These are phyloP conservation scores for Drosophila auraria DNA, from an alignment of 1,140 invertebrate species.

Conservation along the genomic window DNA sequence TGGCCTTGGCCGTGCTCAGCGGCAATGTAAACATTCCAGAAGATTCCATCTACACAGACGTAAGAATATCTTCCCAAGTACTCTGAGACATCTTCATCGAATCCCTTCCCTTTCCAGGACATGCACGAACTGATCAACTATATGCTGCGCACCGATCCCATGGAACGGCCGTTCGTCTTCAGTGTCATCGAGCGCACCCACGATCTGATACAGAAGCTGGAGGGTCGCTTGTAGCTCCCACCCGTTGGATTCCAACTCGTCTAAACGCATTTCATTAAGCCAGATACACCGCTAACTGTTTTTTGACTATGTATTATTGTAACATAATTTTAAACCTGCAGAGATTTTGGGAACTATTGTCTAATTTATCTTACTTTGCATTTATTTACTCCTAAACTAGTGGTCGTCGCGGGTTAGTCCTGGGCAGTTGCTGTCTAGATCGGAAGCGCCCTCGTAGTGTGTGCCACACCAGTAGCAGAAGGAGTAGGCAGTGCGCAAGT, in stretches of 20 bases:
- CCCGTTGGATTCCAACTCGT: conserved; percentile 46
- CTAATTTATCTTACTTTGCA: conserved; percentile 9
- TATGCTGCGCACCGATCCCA: conserved; percentile 91
- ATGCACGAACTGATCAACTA: conserved; percentile 90
- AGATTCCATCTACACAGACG: conserved; percentile 89
- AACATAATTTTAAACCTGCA: conserved; percentile 67
- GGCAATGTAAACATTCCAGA: conserved; percentile 91
- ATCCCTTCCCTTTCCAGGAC: conserved; percentile 85
- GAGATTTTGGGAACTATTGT: conserved; percentile 57
- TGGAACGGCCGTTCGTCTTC: conserved; percentile 91
- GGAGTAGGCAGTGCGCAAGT: conserved; percentile 89
- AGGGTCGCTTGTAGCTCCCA: conserved; percentile 85
- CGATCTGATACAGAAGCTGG: conserved; percentile 86
- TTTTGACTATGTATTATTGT: conserved; percentile 75
- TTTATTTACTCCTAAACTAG: conserved; percentile 68
- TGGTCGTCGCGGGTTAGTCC: conserved; percentile 89
- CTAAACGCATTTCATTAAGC: conserved; percentile 35
- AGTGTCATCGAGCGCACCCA: conserved; percentile 88
- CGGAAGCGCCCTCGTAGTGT: conserved; percentile 87
- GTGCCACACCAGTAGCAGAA: conserved; percentile 93
- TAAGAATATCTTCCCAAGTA: conserved; percentile 62
- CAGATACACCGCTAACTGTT: conserved; percentile 60
- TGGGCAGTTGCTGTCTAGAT: conserved; percentile 89
- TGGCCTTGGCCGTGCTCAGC: conserved; percentile 93
- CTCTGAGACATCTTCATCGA: neutral